Conservation (phyloP, 2,113 vertebrate species). For the Centrocercus urophasianus region DNA sequence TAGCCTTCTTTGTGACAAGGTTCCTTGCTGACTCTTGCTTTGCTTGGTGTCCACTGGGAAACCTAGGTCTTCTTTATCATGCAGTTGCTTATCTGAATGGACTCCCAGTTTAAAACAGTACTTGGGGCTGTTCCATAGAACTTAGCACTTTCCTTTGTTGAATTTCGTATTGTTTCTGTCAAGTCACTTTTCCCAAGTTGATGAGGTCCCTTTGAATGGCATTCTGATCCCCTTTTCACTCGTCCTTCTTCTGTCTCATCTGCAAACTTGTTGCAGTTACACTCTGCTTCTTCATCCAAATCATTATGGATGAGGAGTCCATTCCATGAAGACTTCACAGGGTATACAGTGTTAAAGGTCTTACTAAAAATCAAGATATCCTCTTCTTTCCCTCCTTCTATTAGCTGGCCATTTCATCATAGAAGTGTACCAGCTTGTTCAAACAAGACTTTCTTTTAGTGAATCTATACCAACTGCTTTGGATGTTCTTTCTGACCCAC, state of each 20-base stretch:
- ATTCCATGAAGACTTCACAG: not conserved
- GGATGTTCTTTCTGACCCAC: not conserved
- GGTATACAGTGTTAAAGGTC: not conserved
- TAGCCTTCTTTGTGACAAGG: not conserved
- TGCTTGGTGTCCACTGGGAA: not conserved
- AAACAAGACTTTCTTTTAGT: not conserved
- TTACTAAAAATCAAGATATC: not conserved
- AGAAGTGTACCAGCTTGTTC: not conserved
- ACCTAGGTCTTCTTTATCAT: too few species aligned
- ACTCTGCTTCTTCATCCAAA: not conserved
- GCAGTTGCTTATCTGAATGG: too few species aligned
- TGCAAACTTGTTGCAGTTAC: not conserved
- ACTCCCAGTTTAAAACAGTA: too few species aligned
- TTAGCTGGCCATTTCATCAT: not conserved
- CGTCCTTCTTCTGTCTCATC: not conserved
- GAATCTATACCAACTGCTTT: not conserved
- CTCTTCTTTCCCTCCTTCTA: not conserved
- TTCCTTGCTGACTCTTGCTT: not conserved
- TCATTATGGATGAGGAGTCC: not conserved
- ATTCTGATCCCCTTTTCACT: not conserved
- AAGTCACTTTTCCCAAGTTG: not conserved
- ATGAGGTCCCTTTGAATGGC: not conserved
- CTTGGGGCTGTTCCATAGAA: not conserved
- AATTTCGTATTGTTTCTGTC: not conserved
- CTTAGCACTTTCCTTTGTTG: not conserved